Percentiles rank a stretch among this genome's conserved stretches.
phyloP scores from a whole-genome alignment of 1,140 invertebrate genomes.

The Drosophila teissieri region DNA sequence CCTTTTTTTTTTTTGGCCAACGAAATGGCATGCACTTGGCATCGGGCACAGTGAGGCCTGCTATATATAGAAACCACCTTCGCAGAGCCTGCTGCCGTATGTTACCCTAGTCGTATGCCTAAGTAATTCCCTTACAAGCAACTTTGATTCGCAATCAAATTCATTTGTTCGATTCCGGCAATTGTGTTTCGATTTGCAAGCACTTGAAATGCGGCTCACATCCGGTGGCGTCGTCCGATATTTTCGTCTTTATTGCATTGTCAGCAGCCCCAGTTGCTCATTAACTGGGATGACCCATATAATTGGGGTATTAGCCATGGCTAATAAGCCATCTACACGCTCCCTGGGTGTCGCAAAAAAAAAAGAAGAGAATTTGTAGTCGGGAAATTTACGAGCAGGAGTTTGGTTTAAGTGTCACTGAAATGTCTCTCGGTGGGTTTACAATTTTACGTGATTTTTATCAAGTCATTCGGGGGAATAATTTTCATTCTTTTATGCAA shows the following conservation, averaged over 20 bases:
- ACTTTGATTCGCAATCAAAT: conserved; percentile 55
- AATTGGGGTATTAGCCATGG: conserved; percentile 33
- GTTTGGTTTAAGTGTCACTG: conserved; percentile 14
- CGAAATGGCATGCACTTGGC: conserved; percentile 50
- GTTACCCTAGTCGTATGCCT: conserved; percentile 9
- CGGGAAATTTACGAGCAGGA: conserved; percentile 14
- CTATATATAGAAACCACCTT: background rate
- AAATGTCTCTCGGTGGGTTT: conserved; percentile 3
- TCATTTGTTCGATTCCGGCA: conserved; percentile 57
- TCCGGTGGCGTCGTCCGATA: conserved; percentile 1
- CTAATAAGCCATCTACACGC: conserved; percentile 17
- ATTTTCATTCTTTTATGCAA: no score
- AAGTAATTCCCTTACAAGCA: conserved; percentile 57
- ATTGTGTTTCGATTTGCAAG: conserved; percentile 58
- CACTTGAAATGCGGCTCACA: conserved; percentile 46
- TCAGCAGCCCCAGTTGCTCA: conserved; percentile 26
- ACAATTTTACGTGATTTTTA: background rate
- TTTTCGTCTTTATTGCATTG: conserved; percentile 23
- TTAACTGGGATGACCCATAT: conserved; percentile 39
- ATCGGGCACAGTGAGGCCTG: background rate
- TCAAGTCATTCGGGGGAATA: background rate
- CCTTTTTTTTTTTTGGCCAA: conserved; percentile 3
- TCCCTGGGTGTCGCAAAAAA: conserved; percentile 7
- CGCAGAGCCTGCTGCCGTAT: background rate
- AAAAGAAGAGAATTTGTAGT: background rate